These are phyloP conservation scores for Mythimna pallens DNA, from an alignment of 2,888 invertebrate genomes.

Conservation along the genomic window DNA sequence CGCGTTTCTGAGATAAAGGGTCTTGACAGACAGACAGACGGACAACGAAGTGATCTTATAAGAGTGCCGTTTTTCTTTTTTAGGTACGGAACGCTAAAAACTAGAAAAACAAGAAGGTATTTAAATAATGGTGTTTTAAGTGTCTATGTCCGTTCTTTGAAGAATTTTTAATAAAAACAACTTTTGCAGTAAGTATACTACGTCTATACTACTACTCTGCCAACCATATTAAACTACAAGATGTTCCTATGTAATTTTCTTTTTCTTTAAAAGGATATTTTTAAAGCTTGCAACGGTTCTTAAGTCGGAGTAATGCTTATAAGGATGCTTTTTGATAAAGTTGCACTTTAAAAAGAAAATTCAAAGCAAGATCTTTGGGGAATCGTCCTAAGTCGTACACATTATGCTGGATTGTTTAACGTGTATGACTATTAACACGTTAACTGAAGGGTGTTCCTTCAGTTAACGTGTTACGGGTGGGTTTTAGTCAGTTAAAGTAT, in stretches of 20 bases:
- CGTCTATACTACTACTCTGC: not conserved
- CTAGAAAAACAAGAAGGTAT: slow-evolving; percentile 16
- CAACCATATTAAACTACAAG: slow-evolving; percentile 13
- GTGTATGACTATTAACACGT: too few relatives aligned
- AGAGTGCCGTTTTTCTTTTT: too few relatives aligned
- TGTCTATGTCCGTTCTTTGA: slow-evolving; percentile 25
- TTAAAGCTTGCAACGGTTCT: not conserved
- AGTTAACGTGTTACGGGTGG: too few relatives aligned
- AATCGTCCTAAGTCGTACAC: not conserved
- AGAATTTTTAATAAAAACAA: slow-evolving; percentile 30
- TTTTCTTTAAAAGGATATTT: not conserved
- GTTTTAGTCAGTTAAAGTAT: too few relatives aligned
- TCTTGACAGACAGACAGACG: too few relatives aligned
- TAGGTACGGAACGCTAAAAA: not conserved
- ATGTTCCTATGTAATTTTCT: slow-evolving; percentile 1
- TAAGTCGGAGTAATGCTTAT: not conserved
- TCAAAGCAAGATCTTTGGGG: not conserved
- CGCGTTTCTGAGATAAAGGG: too few relatives aligned
- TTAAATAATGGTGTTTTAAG: slow-evolving; percentile 25
- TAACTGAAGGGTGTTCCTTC: too few relatives aligned
- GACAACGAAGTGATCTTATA: too few relatives aligned
- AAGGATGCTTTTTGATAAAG: slow-evolving; percentile 9
- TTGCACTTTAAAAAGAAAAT: slow-evolving; percentile 25
- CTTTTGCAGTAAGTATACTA: not conserved
- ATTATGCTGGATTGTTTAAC: too few relatives aligned